Base-by-base conservation (phyloP, 2,113 vertebrate genomes). In the Empidonax alnorum region DNA sequence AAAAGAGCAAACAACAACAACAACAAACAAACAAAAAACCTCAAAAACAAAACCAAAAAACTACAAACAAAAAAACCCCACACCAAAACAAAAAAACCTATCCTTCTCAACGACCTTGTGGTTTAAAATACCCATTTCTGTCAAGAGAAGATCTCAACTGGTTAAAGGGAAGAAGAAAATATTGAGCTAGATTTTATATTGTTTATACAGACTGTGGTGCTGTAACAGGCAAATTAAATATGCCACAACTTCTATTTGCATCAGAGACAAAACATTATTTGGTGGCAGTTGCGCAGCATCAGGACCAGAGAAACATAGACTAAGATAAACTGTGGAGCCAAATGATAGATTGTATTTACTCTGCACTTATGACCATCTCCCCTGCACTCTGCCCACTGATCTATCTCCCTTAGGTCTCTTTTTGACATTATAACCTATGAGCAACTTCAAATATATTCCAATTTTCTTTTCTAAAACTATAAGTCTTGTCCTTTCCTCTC, bases 331-430 rank as follows among this genome's bases (percentile, higher is more conserved):
- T 52, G 28, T 18, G 14, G 16, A 81, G 24, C 12, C 23, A 94
- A 84, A 71, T 56, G 61, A 87, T 42, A 78, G 71, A 81, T 63
- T 84, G 23, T 28, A 78, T 78, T 84, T 93, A 39, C 21, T 52
- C 21, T 71, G 56, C 42, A 44, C 21, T 91, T 63, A 37, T 78
- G 73, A 75, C 77, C 56, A 56, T 75, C 22, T 91, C 4, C 19
- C 56, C 27, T 72, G 28, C n/a, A 56, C 63, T 89, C 20, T 12
- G 72, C 15, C 63, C 31, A 62, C 37, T 12, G 5, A 71, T 87
- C 9, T 27, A 24, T 83, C 66, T 85, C 73, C 17, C 28, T 87
- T 44, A 31, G 23, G 20, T 6, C 7, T 68, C n/a, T 44, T 91
- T 75, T 53, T 93, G 79, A 71, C 53, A 61, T 94, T 39, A 28